Evolutionary conservation across 2,797 vertebrate species (phyloP).

Genomic region (Nannoperca australis): DNA sequence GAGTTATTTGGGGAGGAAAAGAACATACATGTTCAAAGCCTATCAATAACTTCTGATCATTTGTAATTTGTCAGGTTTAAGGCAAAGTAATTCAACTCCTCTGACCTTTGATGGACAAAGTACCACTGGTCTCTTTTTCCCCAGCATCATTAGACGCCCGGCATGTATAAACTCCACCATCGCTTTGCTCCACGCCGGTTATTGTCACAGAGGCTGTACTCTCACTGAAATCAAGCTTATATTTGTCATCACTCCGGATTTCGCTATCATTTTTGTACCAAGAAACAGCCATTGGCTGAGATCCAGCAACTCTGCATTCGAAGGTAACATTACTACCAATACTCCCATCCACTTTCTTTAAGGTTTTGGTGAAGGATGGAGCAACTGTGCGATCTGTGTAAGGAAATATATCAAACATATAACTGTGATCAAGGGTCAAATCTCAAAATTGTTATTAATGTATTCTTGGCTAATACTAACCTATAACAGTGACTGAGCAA

Average conservation of each 20-base stretch:
- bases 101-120: constrained; percentile 93
- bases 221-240: constrained; percentile 89
- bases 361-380: constrained; percentile 92
- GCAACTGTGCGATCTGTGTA: constrained; percentile 93
- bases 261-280: constrained; percentile 94
- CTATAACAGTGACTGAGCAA: constrained; percentile 92
- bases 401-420: constrained; percentile 74
- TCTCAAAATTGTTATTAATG: background rate
- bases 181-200: constrained; percentile 84
- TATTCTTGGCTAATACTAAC: constrained; percentile 83
- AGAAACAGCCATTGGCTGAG: constrained; percentile 91
- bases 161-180: constrained; percentile 91
- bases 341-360: constrained; percentile 90
- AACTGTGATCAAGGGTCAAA: constrained; percentile 38
- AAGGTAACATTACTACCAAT: constrained; percentile 84
- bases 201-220: constrained; percentile 90
- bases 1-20: constrained; percentile 58
- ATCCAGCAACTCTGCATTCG: constrained; percentile 94
- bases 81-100: background rate
- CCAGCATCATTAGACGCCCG: constrained; percentile 92
- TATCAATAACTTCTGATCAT: background rate
- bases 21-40: constrained; percentile 51
- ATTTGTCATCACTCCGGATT: constrained; percentile 85
- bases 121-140: constrained; percentile 89
- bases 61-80: background rate